These are phyloP conservation scores for Lasioglossum villosulum DNA, from an alignment of 2,888 invertebrate species.

Conservation along the genomic window DNA sequence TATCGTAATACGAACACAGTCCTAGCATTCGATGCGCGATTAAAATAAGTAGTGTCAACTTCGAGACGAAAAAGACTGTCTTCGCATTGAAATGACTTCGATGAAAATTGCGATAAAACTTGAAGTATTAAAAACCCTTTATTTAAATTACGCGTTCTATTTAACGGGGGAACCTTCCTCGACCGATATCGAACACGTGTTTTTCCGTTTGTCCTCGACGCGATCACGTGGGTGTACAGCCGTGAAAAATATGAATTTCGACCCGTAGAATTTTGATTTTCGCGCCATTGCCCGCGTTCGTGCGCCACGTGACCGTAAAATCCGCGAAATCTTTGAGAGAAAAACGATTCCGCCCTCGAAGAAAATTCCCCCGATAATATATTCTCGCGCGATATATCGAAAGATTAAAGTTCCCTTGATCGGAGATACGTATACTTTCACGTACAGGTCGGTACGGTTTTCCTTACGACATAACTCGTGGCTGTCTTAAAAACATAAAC, in stretches of 20 bases:
- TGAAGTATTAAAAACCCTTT: constrained; percentile 70
- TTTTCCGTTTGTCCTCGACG: constrained; percentile 18
- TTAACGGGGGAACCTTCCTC: constrained; percentile 71
- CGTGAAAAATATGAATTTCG: constrained; percentile 53
- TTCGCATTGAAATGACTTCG: constrained; percentile 58
- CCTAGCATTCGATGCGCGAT: constrained; percentile 63
- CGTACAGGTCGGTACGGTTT: constrained; percentile 68
- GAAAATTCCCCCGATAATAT: constrained; percentile 67
- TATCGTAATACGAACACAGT: constrained; percentile 70
- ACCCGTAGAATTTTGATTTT: constrained; percentile 24
- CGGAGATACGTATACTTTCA: constrained; percentile 72
- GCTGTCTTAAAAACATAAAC: constrained; percentile 59
- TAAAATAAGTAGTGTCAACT: constrained; percentile 63
- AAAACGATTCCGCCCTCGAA: constrained; percentile 55
- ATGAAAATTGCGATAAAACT: constrained; percentile 69
- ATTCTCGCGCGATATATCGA: constrained; percentile 53
- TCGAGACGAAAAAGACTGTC: constrained; percentile 67
- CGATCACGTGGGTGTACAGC: constrained; percentile 28
- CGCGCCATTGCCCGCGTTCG: constrained; percentile 17
- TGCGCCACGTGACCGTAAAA: constrained; percentile 29
- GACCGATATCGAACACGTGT: constrained; percentile 43
- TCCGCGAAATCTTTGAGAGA: constrained; percentile 41
- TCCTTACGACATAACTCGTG: constrained; percentile 58
- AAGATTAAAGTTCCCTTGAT: constrained; percentile 66
- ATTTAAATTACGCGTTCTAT: constrained; percentile 54